Evolutionary conservation across 2,888 invertebrate genomes (phyloP).

Genomic region (Trissoscelio sp.): DNA sequence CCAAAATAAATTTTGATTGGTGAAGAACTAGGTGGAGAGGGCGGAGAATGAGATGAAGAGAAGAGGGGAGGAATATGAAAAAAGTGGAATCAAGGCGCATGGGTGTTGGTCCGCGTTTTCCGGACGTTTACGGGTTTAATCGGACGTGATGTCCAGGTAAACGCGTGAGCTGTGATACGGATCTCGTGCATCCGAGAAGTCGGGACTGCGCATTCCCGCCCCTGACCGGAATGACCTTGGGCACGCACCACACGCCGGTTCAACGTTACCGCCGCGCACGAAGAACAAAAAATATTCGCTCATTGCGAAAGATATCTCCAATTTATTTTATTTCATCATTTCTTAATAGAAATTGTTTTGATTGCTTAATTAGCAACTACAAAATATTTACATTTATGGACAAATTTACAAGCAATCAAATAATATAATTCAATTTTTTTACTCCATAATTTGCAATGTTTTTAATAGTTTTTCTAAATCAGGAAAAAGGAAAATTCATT

Average conservation of each 20-base stretch:
- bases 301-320: constrained; percentile 27
- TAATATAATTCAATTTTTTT: no score
- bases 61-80: background rate
- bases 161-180: constrained; percentile 51
- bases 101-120: constrained; percentile 51
- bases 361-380: no score
- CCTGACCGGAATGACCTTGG: constrained; percentile 76
- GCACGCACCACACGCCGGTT: constrained; percentile 73
- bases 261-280: constrained; percentile 72
- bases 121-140: constrained; percentile 59
- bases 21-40: background rate
- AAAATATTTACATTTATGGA: no score
- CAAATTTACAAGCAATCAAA: no score
- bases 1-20: constrained; percentile 47
- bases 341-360: no score
- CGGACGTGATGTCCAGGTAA: constrained; percentile 63
- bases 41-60: background rate
- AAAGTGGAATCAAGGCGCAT: background rate
- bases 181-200: constrained; percentile 54
- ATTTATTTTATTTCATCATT: constrained; percentile 29
- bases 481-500: no score
- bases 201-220: constrained; percentile 60
- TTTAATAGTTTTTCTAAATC: no score
- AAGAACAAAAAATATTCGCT: constrained; percentile 37
- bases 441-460: no score